Base-by-base conservation (phyloP, 2,113 vertebrate species). In the Trachemys scripta region DNA sequence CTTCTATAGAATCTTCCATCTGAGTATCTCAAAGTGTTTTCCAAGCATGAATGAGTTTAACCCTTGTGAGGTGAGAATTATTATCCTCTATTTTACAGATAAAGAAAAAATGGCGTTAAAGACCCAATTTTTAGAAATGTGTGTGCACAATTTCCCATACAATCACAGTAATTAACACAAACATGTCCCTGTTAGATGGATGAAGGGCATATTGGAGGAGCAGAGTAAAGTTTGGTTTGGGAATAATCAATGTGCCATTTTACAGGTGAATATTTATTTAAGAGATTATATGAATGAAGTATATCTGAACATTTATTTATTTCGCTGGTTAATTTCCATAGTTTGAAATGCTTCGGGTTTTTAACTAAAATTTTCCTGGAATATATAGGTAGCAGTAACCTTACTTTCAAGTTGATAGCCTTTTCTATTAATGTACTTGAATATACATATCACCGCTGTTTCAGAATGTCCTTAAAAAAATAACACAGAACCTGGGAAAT, bases 401-500 rank as follows among this genome's bases (percentile, higher is more conserved):
- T 95, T 95, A 82, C 75, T 79, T 53, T 82, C 53, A 82, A 89
- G 47, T 76, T 79, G 90, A 82, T 76, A 45, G 78, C 45, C 10
- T 56, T 85, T 84, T 85, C 62, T 93, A 49, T 76, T 87, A 53
- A 78, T 49, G 8, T 10, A 84, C 24, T 92, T n/a, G 79, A 94
- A 79, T 76, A 85, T 5, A 45, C 1, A 0, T 42, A 92, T 87
- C 27, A 91, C 49, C 35, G 92, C 53, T 53, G 10, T 78, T 93
- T 88, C 65, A 95, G 57, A 91, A 87, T 75, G 53, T 59, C 72
- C 65, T 83, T 85, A 29, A 95, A 78, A 86, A 82, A 94, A 65
- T 2, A 82, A 6, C 53, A 51, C 4, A 90, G 22, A 53, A 89
- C 81, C 59, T 91, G 90, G 94, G 53, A 96, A 97, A 98, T 95